phyloP scores from a whole-genome alignment of 2,797 vertebrate genomes.

The Hyperoplus lanceolatus region DNA sequence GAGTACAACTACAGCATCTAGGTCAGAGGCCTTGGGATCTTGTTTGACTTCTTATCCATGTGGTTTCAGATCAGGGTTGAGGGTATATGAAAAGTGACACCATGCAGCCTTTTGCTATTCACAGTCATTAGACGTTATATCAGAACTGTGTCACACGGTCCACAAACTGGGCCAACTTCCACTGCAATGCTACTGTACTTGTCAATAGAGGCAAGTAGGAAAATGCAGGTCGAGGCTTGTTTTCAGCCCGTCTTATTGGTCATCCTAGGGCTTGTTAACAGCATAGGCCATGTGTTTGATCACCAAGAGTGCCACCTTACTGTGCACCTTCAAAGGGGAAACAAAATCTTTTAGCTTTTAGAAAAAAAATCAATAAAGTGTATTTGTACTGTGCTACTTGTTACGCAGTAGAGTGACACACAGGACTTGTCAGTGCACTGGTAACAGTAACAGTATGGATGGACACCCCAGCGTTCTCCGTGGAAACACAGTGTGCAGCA shows the following conservation, averaged over 20 bases:
- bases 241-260: neutral
- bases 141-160: constrained; percentile 40
- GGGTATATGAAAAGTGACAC: constrained; percentile 37
- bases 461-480: too few species aligned
- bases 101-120: constrained; percentile 46
- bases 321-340: too few species aligned
- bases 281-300: too few species aligned
- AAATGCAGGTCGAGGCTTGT: neutral
- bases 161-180: constrained; percentile 43
- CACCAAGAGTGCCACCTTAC: too few species aligned
- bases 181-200: neutral
- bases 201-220: constrained; percentile 8
- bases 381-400: too few species aligned
- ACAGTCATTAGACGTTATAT: constrained; percentile 56
- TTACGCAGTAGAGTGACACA: too few species aligned
- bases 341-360: too few species aligned
- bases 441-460: too few species aligned
- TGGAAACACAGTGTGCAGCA: too few species aligned
- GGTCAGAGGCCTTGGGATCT: constrained; percentile 63
- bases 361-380: too few species aligned
- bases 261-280: too few species aligned
- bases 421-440: too few species aligned
- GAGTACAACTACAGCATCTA: constrained; percentile 57
- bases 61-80: constrained; percentile 17
- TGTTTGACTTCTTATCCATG: neutral